Percentiles rank a stretch among this genome's conserved stretches.
These are phyloP conservation scores for Pollenia griseotomentosa DNA, from an alignment of 2,888 invertebrate genomes.

Conservation along the genomic window DNA sequence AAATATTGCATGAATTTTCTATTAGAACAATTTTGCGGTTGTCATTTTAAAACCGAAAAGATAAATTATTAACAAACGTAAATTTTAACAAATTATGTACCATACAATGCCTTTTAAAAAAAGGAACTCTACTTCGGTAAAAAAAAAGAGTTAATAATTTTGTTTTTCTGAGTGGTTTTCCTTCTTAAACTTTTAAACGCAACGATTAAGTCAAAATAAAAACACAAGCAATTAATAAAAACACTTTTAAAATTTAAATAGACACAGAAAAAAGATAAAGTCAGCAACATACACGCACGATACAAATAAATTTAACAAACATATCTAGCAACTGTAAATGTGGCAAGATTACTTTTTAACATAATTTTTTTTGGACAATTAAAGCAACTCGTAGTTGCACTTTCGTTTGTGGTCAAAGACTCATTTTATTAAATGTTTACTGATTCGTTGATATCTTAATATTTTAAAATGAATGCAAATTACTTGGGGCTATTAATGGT, in stretches of 20 bases:
- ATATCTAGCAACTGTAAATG: neutral
- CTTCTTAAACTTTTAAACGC: constrained; percentile 61
- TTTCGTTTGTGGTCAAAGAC: too few species aligned
- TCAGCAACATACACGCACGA: constrained; percentile 23
- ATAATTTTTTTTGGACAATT: too few species aligned
- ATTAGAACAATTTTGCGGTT: constrained; percentile 8
- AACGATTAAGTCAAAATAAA: constrained; percentile 63
- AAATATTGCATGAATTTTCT: constrained; percentile 15
- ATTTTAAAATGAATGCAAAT: too few species aligned
- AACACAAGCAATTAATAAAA: constrained; percentile 68
- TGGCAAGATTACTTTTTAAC: too few species aligned
- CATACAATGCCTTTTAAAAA: neutral
- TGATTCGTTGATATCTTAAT: too few species aligned
- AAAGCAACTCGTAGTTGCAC: too few species aligned
- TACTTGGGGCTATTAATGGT: too few species aligned
- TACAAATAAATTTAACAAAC: neutral
- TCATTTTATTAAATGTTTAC: too few species aligned
- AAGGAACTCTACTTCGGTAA: neutral
- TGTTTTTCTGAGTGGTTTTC: neutral
- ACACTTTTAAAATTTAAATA: constrained; percentile 30
- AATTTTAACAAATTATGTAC: constrained; percentile 39
- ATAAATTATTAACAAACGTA: constrained; percentile 37
- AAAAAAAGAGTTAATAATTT: constrained; percentile 17
- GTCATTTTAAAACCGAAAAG: constrained; percentile 25
- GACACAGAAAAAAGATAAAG: constrained; percentile 12